Evolutionary conservation across 1,140 invertebrate genomes (phyloP).

Genomic region (Drosophila micromelanica): DNA sequence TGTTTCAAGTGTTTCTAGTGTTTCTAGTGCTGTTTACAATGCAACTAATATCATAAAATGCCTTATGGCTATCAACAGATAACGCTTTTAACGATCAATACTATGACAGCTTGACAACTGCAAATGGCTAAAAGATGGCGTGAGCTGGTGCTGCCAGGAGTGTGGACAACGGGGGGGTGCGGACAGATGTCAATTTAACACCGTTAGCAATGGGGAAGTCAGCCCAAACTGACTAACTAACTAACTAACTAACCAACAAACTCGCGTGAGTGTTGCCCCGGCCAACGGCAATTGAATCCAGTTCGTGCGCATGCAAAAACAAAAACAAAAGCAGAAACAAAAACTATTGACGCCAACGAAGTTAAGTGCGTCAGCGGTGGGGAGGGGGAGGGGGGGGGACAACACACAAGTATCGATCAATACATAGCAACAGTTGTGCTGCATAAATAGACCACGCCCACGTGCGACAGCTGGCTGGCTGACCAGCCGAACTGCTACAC

Average conservation of each 20-base stretch:
- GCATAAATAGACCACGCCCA: constrained; percentile 70
- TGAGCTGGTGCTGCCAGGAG: constrained; percentile 40
- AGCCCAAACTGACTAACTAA: constrained; percentile 22
- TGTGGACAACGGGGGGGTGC: constrained; percentile 4
- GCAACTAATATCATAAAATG: constrained; percentile 76
- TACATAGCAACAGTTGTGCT: constrained; percentile 49
- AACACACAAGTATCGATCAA: constrained; percentile 48
- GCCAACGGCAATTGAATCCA: constrained; percentile 54
- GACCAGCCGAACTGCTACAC: constrained; percentile 43
- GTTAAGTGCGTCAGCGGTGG: background rate
- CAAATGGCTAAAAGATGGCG: constrained; percentile 57
- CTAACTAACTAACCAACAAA: constrained; percentile 41
- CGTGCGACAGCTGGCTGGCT: constrained; percentile 36
- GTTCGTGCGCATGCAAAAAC: constrained; percentile 38
- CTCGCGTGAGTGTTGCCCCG: constrained; percentile 38
- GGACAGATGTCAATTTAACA: constrained; percentile 37
- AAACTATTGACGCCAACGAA: constrained; percentile 18
- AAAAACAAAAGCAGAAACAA: constrained; percentile 1
- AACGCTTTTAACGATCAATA: constrained; percentile 77
- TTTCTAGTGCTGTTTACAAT: constrained; percentile 51
- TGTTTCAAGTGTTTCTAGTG: constrained; percentile 15
- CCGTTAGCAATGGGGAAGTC: constrained; percentile 50
- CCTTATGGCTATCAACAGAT: constrained; percentile 78
- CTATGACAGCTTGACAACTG: constrained; percentile 74
- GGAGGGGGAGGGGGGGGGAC: constrained; percentile 3